Base-by-base conservation (phyloP, 2,888 invertebrate species). In the Slavum lentiscoides region DNA sequence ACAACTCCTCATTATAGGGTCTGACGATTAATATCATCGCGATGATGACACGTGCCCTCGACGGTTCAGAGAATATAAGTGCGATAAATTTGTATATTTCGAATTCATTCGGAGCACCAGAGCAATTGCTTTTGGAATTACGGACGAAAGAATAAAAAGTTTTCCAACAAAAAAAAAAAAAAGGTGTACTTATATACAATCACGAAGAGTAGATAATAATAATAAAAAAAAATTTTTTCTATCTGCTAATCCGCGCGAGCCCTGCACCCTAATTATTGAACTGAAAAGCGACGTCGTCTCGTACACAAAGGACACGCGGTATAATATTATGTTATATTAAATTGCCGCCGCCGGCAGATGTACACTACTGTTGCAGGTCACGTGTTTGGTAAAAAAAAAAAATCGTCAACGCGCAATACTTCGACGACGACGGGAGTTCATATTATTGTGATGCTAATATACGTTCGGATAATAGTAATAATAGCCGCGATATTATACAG, bases 191-290 rank as follows among this genome's bases (percentile, higher is more conserved):
- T 6, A 43, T 6, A 43, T 43, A 43, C 9, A 43, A 7, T 43
- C 43, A 43, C 9, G 43, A 43, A 7, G 43, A 43, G 43, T 43
- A 43, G 43, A 43, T 43, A 43, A 43, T 43, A 9, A 9, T 43
- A 4, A 30, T 43, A 43, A 4, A 43, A 30, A 30, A 30, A 4
- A 4, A 6, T 43, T 43, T 43, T 43, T 43, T 43, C 43, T 43
- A 43, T 43, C 43, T 59, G 5, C 17, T 64, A 37, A 37, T 43
- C 39, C 39, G 58, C 72, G 23, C 5, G 59, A 39, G 39, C 9
- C 13, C 43, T 43, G 4, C 72, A 72, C 72, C 72, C 72, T 61
- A 59, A 59, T 61, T 72, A 61, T 72, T 72, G 59, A 11, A 72
- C 72, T 43, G 72, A 72, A 61, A 72, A 72, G 37, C 21, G 8